Conservation (phyloP, 2,888 invertebrate species). For the Antheraea yamamai region DNA sequence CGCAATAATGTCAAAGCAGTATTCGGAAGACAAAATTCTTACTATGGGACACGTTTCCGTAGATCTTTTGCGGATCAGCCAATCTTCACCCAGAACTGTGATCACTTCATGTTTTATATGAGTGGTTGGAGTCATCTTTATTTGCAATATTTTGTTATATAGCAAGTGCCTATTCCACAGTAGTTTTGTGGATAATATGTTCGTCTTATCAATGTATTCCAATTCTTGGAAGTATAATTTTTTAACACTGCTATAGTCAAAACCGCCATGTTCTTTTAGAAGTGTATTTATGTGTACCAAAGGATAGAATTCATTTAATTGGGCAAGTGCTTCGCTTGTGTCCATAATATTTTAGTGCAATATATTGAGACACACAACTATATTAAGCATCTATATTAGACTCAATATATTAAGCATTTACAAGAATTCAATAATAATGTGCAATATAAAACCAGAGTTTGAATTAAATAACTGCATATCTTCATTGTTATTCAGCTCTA, state of each 20-base stretch:
- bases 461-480: background rate
- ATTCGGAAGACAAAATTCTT: constrained; percentile 3
- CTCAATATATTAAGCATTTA: background rate
- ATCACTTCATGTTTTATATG: background rate
- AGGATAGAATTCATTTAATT: background rate
- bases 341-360: background rate
- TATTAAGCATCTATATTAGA: background rate
- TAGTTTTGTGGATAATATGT: background rate
- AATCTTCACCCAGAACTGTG: background rate
- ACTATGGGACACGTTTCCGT: background rate
- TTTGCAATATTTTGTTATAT: constrained; percentile 1
- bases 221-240: background rate
- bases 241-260: background rate
- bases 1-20: constrained; percentile 29
- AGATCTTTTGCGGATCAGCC: background rate
- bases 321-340: background rate
- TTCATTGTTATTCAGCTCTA: background rate
- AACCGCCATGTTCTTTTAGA: background rate
- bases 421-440: background rate
- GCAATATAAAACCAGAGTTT: background rate
- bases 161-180: background rate
- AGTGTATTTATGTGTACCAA: background rate
- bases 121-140: background rate
- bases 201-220: background rate
- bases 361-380: background rate